Evolutionary conservation across 2,888 invertebrate species (phyloP).

Genomic region (Clunio marinus): DNA sequence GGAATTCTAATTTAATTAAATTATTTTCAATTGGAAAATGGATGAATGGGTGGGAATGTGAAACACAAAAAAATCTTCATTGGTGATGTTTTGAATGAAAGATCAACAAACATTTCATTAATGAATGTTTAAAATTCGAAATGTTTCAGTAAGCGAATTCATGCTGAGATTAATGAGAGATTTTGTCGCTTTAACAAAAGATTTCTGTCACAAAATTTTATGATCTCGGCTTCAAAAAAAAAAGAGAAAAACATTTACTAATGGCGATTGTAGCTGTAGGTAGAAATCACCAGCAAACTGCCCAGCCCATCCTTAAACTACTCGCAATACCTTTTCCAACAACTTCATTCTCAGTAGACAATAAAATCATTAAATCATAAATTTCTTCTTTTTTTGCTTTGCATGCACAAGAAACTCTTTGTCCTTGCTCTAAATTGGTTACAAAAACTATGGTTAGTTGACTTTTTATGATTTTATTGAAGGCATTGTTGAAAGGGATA

Average conservation of each 20-base stretch:
- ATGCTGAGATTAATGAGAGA: neutral
- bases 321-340: too few relatives aligned
- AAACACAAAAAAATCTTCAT: too few relatives aligned
- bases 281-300: too few relatives aligned
- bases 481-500: too few relatives aligned
- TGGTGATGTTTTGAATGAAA: neutral
- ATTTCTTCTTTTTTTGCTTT: too few relatives aligned
- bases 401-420: neutral
- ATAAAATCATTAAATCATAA: constrained; percentile 7
- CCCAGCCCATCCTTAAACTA: too few relatives aligned
- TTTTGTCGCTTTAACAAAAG: neutral
- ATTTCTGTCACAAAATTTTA: too few relatives aligned
- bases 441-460: neutral
- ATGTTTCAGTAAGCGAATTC: neutral
- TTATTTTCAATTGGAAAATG: constrained; percentile 1
- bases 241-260: too few relatives aligned
- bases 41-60: neutral
- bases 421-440: neutral
- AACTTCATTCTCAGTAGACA: constrained; percentile 7
- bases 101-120: neutral
- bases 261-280: too few relatives aligned
- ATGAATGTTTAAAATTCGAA: neutral
- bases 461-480: constrained; percentile 1
- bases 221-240: too few relatives aligned
- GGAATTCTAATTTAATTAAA: constrained; percentile 10